Evolutionary conservation across 1,140 invertebrate species (phyloP), one percentile per base, ranked within the genome.

Genomic region (Ostrea edulis): DNA sequence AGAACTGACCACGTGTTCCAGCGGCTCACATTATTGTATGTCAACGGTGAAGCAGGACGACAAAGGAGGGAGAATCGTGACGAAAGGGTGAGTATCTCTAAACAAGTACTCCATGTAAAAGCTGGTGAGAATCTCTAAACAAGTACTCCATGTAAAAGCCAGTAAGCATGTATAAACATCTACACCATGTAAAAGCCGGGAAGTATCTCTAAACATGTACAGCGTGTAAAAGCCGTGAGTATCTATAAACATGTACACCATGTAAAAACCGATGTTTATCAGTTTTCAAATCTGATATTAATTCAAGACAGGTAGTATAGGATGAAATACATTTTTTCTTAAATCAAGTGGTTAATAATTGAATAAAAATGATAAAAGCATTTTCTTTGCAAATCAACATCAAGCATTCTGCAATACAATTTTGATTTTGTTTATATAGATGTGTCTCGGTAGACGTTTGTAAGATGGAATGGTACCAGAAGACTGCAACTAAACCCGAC

Each of bases 401-500:
- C 1, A 44, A 44, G n/a, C 1, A 44, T 44, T 44, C 35, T 44
- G 35, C 62, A 3, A n/a, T 58, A 35, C 22, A 55, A 29, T n/a
- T 29, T 35, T 25, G 44, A 85, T 22, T 84, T 25, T 84, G 9
- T 71, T 12, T 54, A 53, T 52, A 9, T n/a, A 89, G 89, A 17
- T 89, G 89, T 86, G 89, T 89, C 17, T 87, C 68, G 20, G 84
- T 86, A 11, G 84, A 35, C 51, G 84, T 68, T 4, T 89, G 89
- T 58, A 83, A 82, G 25, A 68, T 55, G n/a, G 62, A 89, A 82
- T 89, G 89, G 89, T 89, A 84, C 83, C 51, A 87, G 29, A 84
- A 84, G 22, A 89, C 89, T 9, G 86, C 89, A 0, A 83, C 89
- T 9, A 85, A 89, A 14, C 89, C 89, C 0, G 86, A 87, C 29